Conservation (phyloP, 2,113 vertebrate genomes). For the Bos indicus region DNA sequence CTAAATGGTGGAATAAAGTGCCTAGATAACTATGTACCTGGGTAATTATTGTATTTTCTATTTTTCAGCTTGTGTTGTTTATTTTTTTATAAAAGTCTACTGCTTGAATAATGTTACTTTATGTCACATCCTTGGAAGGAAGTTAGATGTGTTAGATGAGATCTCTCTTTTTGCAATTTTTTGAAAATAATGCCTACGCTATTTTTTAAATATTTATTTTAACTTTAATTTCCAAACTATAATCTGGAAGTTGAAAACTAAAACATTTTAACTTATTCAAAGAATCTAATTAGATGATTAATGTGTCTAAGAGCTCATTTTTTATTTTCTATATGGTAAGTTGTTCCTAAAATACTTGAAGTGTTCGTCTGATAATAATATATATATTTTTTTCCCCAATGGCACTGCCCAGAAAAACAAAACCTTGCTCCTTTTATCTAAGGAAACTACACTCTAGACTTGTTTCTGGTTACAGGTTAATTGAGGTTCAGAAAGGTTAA, state of each 20-base stretch:
- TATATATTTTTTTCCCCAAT: neutral
- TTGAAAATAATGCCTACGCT: neutral
- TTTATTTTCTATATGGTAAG: neutral
- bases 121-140: neutral
- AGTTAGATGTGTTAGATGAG: neutral
- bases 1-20: neutral
- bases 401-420: neutral
- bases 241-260: neutral
- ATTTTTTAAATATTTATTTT: neutral
- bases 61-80: neutral
- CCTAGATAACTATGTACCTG: neutral
- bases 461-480: slow-evolving; percentile 34
- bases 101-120: neutral
- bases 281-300: neutral
- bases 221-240: neutral
- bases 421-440: slow-evolving; percentile 19
- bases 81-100: neutral
- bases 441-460: neutral
- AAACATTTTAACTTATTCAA: neutral
- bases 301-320: neutral
- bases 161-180: neutral
- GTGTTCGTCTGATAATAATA: neutral
- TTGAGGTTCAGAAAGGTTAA: slow-evolving; percentile 53
- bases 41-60: neutral
- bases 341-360: neutral